Evolutionary conservation across 2,113 vertebrate species (phyloP), one percentile per base, ranked within the genome.

Genomic region (Myotis yumanensis): DNA sequence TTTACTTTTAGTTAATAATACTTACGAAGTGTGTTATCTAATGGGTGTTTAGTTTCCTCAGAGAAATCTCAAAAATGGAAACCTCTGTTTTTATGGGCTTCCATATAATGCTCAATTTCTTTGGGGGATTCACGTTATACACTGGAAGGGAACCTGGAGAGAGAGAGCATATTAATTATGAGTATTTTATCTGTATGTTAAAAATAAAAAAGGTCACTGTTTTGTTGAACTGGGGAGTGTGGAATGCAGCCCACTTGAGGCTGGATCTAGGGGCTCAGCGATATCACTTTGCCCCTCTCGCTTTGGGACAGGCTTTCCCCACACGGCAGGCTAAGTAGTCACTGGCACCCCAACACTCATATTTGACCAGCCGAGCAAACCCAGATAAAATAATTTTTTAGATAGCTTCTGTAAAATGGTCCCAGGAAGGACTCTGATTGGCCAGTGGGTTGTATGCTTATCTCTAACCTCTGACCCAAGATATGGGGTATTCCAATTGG

Each of bases 1-100:
- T 75, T 93, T 88, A 76, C 28, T 72, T 90, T 52, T 73, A 82
- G 20, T 66, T 69, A 75, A 54, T 62, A 69, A 93, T 18, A 46
- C 52, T 57, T 86, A 75, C 30, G 75, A 51, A 30, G 35, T 90
- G 35, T 43, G 71, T 71, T 84, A 80, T 57, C 14, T 86, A 35
- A 64, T 92, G 17, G 59, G 30, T 68, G 15, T 90, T 64, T 92
- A 5, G 85, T 84, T 86, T 89, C 75, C 84, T 86, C n/a, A 89
- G 71, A 90, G 68, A 62, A 52, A 82, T 66, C 79, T 88, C 46
- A 35, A 88, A 62, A 91, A 86, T 46, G 25, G 76, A 66, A 83
- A 64, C n/a, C 35, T 95, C 11, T 85, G 59, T 10, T 64, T 90
- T 96, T 88, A 87, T 30, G 66, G 54, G 68, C 30, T 84, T 48